A percentile compares a stretch with the other conserved stretches of the same genome.
These are phyloP conservation scores for Drosophila baimaii DNA, from an alignment of 1,140 invertebrate genomes.

Conservation along the genomic window DNA sequence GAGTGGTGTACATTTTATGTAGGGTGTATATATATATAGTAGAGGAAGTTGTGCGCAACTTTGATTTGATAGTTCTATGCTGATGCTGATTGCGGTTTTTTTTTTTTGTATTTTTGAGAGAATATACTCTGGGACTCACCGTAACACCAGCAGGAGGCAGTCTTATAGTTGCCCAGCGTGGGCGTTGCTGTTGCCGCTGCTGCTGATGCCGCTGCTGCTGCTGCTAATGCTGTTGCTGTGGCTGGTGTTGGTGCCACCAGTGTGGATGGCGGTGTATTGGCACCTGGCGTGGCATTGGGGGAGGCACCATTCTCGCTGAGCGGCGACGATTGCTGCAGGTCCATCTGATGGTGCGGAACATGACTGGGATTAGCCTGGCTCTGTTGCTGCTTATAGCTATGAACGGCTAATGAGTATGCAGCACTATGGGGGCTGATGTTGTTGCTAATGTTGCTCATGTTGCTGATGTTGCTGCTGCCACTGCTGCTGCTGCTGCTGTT, in stretches of 20 bases:
- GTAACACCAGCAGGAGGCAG: constrained; percentile 84
- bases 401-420: constrained; percentile 67
- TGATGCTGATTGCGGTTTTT: constrained; percentile 73
- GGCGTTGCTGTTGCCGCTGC: constrained; percentile 28
- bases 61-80: constrained; percentile 63
- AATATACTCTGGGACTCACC: constrained; percentile 75
- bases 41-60: constrained; percentile 77
- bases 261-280: constrained; percentile 46
- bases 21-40: constrained; percentile 39
- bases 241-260: constrained; percentile 36
- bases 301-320: constrained; percentile 62
- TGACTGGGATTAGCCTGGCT: constrained; percentile 62
- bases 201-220: constrained; percentile 27
- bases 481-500: constrained; percentile 14
- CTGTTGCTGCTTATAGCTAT: constrained; percentile 67
- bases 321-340: constrained; percentile 54
- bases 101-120: constrained; percentile 53
- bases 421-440: constrained; percentile 31
- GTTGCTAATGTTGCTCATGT: constrained; percentile 21
- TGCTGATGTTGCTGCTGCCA: constrained; percentile 30
- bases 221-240: constrained; percentile 15
- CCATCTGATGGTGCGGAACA: constrained; percentile 70
- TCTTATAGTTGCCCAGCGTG: constrained; percentile 63
- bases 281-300: constrained; percentile 44
- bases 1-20: constrained; percentile 59